Conservation (phyloP, 2,113 vertebrate genomes). For the Nothocercus julius region DNA sequence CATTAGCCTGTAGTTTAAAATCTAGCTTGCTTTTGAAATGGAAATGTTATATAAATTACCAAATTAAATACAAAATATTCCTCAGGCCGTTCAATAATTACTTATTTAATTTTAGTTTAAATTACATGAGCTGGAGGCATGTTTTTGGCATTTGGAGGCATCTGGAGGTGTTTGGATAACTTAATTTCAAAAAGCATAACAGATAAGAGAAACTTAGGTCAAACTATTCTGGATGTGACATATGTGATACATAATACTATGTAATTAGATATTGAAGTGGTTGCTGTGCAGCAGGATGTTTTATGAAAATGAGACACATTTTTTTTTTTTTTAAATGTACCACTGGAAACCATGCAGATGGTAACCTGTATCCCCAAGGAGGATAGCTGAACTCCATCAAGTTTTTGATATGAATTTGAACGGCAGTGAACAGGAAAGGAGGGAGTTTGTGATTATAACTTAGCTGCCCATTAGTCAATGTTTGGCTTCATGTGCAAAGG, state of each 20-base stretch:
- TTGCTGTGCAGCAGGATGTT: conserved; percentile 59
- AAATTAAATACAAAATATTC: conserved; percentile 41
- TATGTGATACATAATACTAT: conserved; percentile 54
- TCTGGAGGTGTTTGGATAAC: conserved; percentile 45
- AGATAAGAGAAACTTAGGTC: conserved; percentile 38
- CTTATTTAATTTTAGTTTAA: not conserved
- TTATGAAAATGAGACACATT: conserved; percentile 60
- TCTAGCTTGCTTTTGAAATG: not conserved
- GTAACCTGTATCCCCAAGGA: conserved; percentile 63
- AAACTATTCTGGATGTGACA: conserved; percentile 50
- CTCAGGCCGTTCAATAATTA: conserved; percentile 9
- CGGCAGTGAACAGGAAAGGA: conserved; percentile 55
- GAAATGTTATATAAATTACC: conserved; percentile 19
- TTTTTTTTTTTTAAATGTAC: conserved; percentile 59
- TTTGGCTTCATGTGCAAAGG: conserved; percentile 48
- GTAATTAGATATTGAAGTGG: conserved; percentile 64
- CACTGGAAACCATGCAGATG: conserved; percentile 62
- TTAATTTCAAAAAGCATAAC: conserved; percentile 31
- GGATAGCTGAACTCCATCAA: conserved; percentile 47
- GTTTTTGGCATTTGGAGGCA: not conserved
- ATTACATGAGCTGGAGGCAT: conserved; percentile 18
- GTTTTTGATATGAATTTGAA: conserved; percentile 49
- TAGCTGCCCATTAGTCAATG: conserved; percentile 1
- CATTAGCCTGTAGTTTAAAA: conserved; percentile 17
- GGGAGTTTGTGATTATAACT: conserved; percentile 50